These are phyloP conservation scores for Chitala chitala DNA, from an alignment of 2,113 vertebrate species.

Conservation along the genomic window DNA sequence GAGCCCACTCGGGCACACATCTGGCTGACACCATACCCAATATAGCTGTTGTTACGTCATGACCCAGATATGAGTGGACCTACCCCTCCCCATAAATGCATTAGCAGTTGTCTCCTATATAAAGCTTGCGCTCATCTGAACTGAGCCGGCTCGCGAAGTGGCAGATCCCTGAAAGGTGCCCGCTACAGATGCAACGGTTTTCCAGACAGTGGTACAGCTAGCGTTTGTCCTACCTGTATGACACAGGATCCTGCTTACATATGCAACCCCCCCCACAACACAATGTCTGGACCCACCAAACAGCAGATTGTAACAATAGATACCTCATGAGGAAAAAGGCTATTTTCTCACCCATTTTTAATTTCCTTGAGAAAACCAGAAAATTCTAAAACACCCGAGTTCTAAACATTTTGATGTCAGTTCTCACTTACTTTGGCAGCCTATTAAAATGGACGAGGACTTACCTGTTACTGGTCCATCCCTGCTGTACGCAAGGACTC, in stretches of 20 bases:
- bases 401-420: neutral
- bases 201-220: no score
- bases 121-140: neutral
- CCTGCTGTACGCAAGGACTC: neutral
- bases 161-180: neutral
- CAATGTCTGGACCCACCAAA: neutral
- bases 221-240: no score
- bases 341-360: neutral
- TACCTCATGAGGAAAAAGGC: neutral
- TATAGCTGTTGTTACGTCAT: constrained; percentile 23
- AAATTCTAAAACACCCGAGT: neutral
- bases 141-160: neutral
- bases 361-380: neutral
- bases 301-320: neutral
- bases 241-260: no score
- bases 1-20: neutral
- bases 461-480: neutral
- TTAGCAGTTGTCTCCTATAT: neutral
- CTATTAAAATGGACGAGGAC: neutral
- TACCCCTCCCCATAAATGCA: constrained; percentile 2
- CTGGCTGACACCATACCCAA: constrained; percentile 1
- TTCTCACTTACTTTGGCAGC: neutral
- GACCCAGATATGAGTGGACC: constrained; percentile 18
- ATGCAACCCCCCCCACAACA: neutral
- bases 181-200: neutral